A percentile compares a stretch with the other conserved stretches of the same genome.
phyloP scores from a whole-genome alignment of 2,113 vertebrate species.

The Eudyptes chrysolophus region DNA sequence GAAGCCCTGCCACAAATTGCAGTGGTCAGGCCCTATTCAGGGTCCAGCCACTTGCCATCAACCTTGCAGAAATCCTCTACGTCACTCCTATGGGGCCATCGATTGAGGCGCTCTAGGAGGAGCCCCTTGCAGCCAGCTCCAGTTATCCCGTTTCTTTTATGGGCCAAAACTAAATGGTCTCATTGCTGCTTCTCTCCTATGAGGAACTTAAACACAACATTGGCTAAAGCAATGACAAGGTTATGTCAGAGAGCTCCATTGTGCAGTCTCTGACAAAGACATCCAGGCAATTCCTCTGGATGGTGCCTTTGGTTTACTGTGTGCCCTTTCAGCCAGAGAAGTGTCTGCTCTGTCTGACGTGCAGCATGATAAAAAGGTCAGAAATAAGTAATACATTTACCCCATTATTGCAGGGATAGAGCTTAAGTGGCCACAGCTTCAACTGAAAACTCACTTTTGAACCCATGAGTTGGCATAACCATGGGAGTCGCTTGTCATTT shows the following conservation, averaged over 20 bases:
- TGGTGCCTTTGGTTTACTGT: not conserved
- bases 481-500: accelerated
- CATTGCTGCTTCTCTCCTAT: not conserved
- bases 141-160: not conserved
- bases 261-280: not conserved
- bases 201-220: not conserved
- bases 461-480: not conserved
- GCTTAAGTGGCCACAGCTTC: not conserved
- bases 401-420: not conserved
- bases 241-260: not conserved
- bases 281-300: not conserved
- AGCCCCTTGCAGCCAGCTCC: not conserved
- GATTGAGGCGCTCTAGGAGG: accelerated
- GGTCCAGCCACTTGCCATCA: not conserved
- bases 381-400: not conserved
- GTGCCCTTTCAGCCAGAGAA: not conserved
- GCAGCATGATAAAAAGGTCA: not conserved
- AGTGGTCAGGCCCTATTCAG: not conserved
- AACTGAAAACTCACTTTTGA: not conserved
- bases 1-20: not conserved
- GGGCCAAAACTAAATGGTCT: not conserved
- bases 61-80: not conserved
- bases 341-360: not conserved
- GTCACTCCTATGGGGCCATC: not conserved
- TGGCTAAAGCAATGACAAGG: not conserved